These are phyloP conservation scores for Chelmon rostratus DNA, from an alignment of 2,797 vertebrate species.

Conservation along the genomic window DNA sequence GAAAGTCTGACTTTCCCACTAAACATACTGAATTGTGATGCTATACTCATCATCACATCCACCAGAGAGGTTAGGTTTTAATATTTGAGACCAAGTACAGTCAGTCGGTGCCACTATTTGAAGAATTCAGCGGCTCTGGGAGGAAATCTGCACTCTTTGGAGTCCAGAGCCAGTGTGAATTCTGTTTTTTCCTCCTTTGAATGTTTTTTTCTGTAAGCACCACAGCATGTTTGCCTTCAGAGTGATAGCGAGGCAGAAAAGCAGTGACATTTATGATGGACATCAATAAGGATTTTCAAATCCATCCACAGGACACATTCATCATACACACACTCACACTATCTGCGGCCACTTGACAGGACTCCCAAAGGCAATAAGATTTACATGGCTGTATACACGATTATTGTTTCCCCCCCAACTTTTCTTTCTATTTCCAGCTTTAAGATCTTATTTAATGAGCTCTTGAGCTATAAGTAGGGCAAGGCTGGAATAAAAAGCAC, in stretches of 20 bases:
- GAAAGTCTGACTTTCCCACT: neutral
- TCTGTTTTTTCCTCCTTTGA: slow-evolving; percentile 16
- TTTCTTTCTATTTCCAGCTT: slow-evolving; percentile 62
- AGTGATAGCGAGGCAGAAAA: neutral
- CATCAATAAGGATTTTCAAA: slow-evolving; percentile 30
- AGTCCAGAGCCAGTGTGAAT: slow-evolving; percentile 19
- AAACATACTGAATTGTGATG: slow-evolving; percentile 10
- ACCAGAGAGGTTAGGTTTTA: slow-evolving; percentile 5
- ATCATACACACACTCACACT: slow-evolving; percentile 23
- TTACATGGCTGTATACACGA: slow-evolving; percentile 60
- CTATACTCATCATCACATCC: slow-evolving; percentile 25
- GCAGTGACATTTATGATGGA: slow-evolving; percentile 18
- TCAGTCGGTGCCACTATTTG: slow-evolving; percentile 15
- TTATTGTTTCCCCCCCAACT: slow-evolving; percentile 45
- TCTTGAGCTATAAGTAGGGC: slow-evolving; percentile 73
- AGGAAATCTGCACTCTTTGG: slow-evolving; percentile 23
- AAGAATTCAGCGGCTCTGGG: slow-evolving; percentile 29
- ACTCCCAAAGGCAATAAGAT: slow-evolving; percentile 48
- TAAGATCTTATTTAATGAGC: slow-evolving; percentile 76
- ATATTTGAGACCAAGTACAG: slow-evolving; percentile 22
- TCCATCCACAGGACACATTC: slow-evolving; percentile 20
- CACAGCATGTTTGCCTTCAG: slow-evolving; percentile 16
- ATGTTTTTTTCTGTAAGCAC: slow-evolving; percentile 3
- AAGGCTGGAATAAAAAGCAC: slow-evolving; percentile 60
- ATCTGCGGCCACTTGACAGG: slow-evolving; percentile 18